Evolutionary conservation across 2,797 vertebrate species (phyloP).

Genomic region (Phataginus tricuspis): DNA sequence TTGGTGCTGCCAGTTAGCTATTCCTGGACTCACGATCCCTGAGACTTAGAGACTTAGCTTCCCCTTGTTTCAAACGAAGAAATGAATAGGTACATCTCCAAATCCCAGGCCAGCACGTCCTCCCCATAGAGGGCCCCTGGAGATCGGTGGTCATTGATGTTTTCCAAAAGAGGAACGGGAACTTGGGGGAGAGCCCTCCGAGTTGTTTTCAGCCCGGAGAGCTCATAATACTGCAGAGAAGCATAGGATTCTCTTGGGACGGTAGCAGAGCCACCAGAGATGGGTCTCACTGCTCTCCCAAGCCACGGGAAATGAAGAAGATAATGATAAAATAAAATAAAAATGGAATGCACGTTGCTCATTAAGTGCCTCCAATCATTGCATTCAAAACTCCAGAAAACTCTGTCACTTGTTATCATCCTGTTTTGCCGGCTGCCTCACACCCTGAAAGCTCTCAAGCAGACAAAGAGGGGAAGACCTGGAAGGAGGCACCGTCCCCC

Average conservation of each 20-base stretch:
- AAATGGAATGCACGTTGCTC: background rate
- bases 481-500: no score
- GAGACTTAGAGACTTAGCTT: conserved; percentile 7
- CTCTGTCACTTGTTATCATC: background rate
- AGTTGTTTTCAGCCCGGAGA: background rate
- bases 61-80: background rate
- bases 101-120: background rate
- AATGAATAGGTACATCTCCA: background rate
- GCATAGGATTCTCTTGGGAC: background rate
- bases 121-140: background rate
- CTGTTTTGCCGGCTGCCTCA: background rate
- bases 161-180: background rate
- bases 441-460: background rate
- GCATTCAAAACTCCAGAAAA: background rate
- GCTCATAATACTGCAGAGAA: background rate
- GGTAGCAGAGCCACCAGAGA: background rate
- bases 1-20: background rate
- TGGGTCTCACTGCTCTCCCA: background rate
- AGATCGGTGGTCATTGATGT: background rate
- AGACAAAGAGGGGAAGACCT: background rate
- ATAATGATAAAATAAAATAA: background rate
- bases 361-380: background rate
- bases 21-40: background rate
- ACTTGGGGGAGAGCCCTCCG: background rate
- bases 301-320: background rate